Percentiles rank a stretch among this genome's conserved stretches.
phyloP scores from a whole-genome alignment of 2,888 invertebrate species.

The Erpobdella octoculata region DNA sequence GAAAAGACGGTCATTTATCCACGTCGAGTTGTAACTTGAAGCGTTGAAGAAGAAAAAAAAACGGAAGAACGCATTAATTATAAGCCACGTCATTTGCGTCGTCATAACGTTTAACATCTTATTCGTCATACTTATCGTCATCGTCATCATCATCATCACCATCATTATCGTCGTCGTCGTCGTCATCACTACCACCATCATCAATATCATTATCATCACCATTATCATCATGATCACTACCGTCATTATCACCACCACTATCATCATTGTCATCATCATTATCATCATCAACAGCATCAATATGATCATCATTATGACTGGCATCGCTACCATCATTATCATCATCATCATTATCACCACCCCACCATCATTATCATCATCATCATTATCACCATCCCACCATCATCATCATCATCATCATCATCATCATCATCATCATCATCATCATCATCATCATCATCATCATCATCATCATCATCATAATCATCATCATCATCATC shows the following conservation, averaged over 20 bases:
- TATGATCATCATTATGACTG: background rate
- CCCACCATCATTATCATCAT: slow-evolving; percentile 17
- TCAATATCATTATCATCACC: slow-evolving; percentile 14
- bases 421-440: slow-evolving; percentile 9
- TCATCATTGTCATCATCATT: slow-evolving; percentile 14
- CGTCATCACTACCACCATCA: background rate
- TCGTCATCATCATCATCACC: slow-evolving; percentile 18
- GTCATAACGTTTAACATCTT: no score
- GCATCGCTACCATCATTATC: slow-evolving; percentile 9
- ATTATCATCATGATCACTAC: slow-evolving; percentile 7
- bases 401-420: slow-evolving; percentile 28
- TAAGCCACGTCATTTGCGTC: no score
- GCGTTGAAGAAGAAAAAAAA: no score
- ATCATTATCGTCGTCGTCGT: slow-evolving; percentile 10
- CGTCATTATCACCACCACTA: slow-evolving; percentile 11
- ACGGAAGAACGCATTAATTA: background rate
- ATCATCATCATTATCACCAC: slow-evolving; percentile 21
- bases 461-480: slow-evolving; percentile 20
- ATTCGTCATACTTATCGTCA: background rate
- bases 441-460: slow-evolving; percentile 21
- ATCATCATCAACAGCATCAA: slow-evolving; percentile 1
- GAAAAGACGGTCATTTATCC: no score
- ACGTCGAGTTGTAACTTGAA: no score
- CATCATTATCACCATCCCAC: slow-evolving; percentile 19
- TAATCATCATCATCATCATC: slow-evolving; percentile 18